Conservation (phyloP, 2,888 invertebrate genomes). For the Stegana nigrithorax region DNA sequence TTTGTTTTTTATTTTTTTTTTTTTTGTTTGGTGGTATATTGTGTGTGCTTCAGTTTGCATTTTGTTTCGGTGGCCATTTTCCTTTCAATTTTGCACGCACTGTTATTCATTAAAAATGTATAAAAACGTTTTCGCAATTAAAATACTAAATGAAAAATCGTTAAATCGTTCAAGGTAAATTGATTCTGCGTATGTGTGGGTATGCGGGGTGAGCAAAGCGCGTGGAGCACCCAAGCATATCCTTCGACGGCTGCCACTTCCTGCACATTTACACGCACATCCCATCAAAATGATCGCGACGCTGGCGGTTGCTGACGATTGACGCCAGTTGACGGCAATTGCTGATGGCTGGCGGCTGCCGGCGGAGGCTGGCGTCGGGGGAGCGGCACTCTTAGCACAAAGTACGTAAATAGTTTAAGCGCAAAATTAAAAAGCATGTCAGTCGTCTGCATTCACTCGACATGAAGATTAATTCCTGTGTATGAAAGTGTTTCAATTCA, state of each 20-base stretch:
- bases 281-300: not conserved
- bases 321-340: too few relatives aligned
- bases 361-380: too few relatives aligned
- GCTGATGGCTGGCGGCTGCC: too few relatives aligned
- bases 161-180: conserved; percentile 18
- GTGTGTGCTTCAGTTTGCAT: not conserved
- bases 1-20: not conserved
- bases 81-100: conserved; percentile 8
- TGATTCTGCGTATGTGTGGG: not conserved
- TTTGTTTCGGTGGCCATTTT: not conserved
- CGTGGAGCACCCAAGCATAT: too few relatives aligned
- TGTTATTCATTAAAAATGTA: conserved; percentile 8
- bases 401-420: conserved; percentile 14
- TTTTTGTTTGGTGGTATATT: not conserved
- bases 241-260: too few relatives aligned
- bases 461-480: not conserved
- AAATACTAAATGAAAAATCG: conserved; percentile 10
- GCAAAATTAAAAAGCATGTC: conserved; percentile 17
- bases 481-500: not conserved
- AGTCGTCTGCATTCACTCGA: not conserved
- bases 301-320: too few relatives aligned
- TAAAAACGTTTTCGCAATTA: conserved; percentile 15
- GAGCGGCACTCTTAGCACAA: not conserved
- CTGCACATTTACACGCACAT: not conserved
- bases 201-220: too few relatives aligned